Percentiles rank a stretch among this genome's conserved stretches.
Conservation (phyloP, 2,888 invertebrate genomes). For the Himalopsyche kuldschensis region DNA sequence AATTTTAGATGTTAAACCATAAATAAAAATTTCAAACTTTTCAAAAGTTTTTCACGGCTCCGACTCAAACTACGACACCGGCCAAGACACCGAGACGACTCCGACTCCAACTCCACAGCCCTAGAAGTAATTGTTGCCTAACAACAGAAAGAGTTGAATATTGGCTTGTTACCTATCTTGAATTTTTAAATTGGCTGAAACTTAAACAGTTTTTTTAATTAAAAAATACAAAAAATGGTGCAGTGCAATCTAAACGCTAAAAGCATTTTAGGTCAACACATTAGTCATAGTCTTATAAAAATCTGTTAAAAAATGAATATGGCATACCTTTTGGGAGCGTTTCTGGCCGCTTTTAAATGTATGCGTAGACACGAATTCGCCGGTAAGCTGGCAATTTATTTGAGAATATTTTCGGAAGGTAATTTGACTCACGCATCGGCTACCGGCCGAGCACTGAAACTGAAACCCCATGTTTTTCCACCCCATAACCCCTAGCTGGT, state of each 20-base stretch:
- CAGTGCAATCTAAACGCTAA: not conserved
- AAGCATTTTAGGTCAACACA: not conserved
- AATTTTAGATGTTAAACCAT: too few relatives aligned
- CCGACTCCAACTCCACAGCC: too few relatives aligned
- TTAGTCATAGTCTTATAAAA: not conserved
- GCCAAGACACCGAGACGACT: too few relatives aligned
- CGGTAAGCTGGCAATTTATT: constrained; percentile 41
- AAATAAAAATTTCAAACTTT: too few relatives aligned
- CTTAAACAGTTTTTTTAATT: not conserved
- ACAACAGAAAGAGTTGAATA: too few relatives aligned
- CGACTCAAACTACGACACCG: too few relatives aligned
- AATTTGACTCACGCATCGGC: constrained; percentile 40
- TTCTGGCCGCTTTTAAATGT: constrained; percentile 22
- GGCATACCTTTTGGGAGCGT: not conserved
- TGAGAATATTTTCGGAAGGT: constrained; percentile 39
- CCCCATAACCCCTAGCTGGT: constrained; percentile 51
- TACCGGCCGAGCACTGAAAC: constrained; percentile 12
- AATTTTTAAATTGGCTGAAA: too few relatives aligned
- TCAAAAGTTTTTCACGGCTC: too few relatives aligned
- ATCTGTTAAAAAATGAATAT: not conserved
- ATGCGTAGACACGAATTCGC: constrained; percentile 38
- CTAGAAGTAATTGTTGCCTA: too few relatives aligned
- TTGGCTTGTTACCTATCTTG: too few relatives aligned
- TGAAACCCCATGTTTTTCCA: constrained; percentile 54
- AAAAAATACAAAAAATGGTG: not conserved